phyloP scores from a whole-genome alignment of 2,797 vertebrate species.

The Salmo trutta region DNA sequence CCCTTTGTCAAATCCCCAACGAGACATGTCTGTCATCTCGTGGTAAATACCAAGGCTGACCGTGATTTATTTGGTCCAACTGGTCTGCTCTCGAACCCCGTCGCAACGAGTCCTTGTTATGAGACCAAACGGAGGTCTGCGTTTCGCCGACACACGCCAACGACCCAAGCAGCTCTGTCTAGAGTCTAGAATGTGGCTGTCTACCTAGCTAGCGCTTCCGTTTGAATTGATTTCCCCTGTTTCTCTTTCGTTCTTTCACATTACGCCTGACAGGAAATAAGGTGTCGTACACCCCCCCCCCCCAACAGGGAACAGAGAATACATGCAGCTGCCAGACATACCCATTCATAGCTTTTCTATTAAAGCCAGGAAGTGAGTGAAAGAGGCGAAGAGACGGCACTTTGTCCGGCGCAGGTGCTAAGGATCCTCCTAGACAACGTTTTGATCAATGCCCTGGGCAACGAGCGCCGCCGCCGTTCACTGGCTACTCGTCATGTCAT shows the following conservation, averaged over 20 bases:
- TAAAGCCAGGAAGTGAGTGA: constrained; percentile 32
- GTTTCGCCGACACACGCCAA: constrained; percentile 23
- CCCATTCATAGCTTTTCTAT: constrained; percentile 55
- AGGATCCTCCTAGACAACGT: constrained; percentile 5
- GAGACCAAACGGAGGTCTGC: constrained; percentile 14
- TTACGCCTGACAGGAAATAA: constrained; percentile 47
- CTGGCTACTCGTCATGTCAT: constrained; percentile 14
- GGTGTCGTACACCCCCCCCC: constrained; percentile 43
- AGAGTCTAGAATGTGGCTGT: neutral
- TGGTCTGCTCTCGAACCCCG: neutral
- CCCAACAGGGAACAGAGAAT: constrained; percentile 40
- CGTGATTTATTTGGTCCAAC: constrained; percentile 2
- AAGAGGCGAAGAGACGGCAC: neutral
- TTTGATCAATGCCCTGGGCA: constrained; percentile 43
- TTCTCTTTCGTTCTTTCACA: constrained; percentile 22
- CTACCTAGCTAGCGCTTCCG: constrained; percentile 19
- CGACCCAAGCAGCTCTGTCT: neutral
- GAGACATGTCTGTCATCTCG: neutral
- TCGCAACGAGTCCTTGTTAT: neutral
- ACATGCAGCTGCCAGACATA: constrained; percentile 25
- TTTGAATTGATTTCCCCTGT: constrained; percentile 54
- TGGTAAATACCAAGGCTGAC: too few species aligned
- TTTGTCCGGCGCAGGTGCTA: constrained; percentile 7
- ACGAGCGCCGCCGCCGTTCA: neutral
- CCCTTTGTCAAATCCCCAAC: too few species aligned